These are phyloP conservation scores for Hypolimnas misippus DNA, from an alignment of 2,888 invertebrate genomes.

Conservation along the genomic window DNA sequence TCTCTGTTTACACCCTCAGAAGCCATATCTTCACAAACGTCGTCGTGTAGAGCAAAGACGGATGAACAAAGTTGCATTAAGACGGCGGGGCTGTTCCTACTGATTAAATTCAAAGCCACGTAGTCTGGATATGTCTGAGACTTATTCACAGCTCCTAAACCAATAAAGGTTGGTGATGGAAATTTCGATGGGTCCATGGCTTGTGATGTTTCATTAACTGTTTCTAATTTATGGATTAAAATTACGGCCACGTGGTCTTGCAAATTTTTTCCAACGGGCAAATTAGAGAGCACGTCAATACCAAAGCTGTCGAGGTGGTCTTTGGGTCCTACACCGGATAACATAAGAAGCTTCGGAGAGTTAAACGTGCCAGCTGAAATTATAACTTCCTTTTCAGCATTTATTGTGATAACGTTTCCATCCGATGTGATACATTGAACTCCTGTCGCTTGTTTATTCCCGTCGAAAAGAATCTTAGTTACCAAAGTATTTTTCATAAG, in stretches of 20 bases:
- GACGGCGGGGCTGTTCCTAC: slow-evolving; percentile 40
- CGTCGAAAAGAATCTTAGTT: slow-evolving; percentile 75
- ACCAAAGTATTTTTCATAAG: slow-evolving; percentile 72
- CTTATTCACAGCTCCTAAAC: too few relatives aligned
- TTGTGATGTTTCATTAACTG: slow-evolving; percentile 55
- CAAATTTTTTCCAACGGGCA: too few relatives aligned
- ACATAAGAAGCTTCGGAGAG: too few relatives aligned
- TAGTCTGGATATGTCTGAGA: slow-evolving; percentile 71
- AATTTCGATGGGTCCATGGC: slow-evolving; percentile 54
- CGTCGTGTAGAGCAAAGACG: slow-evolving; percentile 42
- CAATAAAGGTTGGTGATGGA: slow-evolving; percentile 46
- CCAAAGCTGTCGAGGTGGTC: slow-evolving; percentile 55
- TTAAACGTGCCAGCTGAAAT: too few relatives aligned
- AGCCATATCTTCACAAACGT: slow-evolving; percentile 46
- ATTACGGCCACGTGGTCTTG: too few relatives aligned
- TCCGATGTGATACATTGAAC: slow-evolving; percentile 60
- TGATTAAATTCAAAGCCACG: slow-evolving; percentile 46
- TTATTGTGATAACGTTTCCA: slow-evolving; percentile 48
- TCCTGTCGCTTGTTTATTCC: slow-evolving; percentile 65
- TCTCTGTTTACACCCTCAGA: slow-evolving; percentile 41
- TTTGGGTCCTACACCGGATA: too few relatives aligned
- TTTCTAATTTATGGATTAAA: too few relatives aligned
- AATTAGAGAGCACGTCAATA: slow-evolving; percentile 61
- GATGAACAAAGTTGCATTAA: too few relatives aligned
- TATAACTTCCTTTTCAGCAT: slow-evolving; percentile 72